Percentiles rank a stretch among this genome's conserved stretches.
phyloP scores from a whole-genome alignment of 2,797 vertebrate genomes.

The Anabacerthia variegaticeps region DNA sequence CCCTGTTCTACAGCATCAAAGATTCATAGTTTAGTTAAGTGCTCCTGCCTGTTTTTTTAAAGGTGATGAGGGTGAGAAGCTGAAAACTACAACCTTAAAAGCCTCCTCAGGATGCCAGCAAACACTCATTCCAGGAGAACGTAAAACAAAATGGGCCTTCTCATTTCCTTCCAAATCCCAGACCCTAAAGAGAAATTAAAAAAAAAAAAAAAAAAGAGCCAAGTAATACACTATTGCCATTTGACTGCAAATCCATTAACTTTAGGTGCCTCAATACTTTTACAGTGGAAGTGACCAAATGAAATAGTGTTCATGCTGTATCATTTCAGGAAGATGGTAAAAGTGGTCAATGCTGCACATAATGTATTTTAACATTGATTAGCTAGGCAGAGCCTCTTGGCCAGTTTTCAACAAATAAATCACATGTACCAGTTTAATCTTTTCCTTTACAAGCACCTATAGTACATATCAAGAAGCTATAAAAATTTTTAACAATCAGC shows the following conservation, averaged over 20 bases:
- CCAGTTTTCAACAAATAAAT: neutral
- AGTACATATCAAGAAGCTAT: neutral
- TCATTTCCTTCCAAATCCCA: slow-evolving; percentile 94
- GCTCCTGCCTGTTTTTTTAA: neutral
- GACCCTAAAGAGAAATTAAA: slow-evolving; percentile 76
- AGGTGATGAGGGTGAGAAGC: neutral
- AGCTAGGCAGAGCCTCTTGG: neutral
- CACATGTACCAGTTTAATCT: neutral
- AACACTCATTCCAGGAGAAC: slow-evolving; percentile 93
- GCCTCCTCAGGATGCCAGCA: slow-evolving; percentile 96
- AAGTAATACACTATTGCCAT: neutral
- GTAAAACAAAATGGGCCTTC: slow-evolving; percentile 85
- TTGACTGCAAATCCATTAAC: slow-evolving; percentile 1
- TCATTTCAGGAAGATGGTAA: neutral
- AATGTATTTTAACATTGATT: neutral
- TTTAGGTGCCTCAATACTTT: neutral
- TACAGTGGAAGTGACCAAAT: neutral
- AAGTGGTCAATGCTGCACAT: neutral
- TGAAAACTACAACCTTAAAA: slow-evolving; percentile 84
- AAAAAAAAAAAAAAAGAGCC: neutral
- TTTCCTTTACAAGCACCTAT: neutral
- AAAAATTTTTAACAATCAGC: neutral
- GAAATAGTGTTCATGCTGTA: neutral
- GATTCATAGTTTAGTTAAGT: neutral
- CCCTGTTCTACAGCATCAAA: neutral